These are phyloP conservation scores for Chymomyza costata DNA, from an alignment of 1,140 invertebrate species.

Conservation along the genomic window DNA sequence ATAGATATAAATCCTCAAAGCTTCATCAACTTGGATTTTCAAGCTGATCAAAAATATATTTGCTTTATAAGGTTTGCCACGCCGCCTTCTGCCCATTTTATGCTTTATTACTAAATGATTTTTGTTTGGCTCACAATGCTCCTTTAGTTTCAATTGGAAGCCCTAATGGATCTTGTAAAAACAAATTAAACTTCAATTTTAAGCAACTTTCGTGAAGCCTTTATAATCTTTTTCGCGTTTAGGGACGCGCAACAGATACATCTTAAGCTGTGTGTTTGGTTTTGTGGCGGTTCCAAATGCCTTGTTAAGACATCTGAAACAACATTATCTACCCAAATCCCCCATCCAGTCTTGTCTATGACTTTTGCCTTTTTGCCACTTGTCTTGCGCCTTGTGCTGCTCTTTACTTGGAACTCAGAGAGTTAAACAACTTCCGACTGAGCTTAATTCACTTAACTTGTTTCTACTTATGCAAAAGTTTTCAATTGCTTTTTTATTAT, in stretches of 20 bases:
- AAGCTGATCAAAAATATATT: too few species aligned
- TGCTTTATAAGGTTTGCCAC: too few species aligned
- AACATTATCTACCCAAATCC: not conserved
- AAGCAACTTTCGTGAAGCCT: conserved; percentile 3
- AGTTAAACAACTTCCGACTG: conserved; percentile 38
- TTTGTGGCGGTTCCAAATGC: conserved; percentile 16
- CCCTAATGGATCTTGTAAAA: conserved; percentile 59
- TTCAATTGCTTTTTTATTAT: conserved; percentile 64
- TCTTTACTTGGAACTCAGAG: not conserved
- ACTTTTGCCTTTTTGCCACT: not conserved
- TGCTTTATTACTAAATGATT: conserved; percentile 3
- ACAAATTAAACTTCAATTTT: conserved; percentile 66
- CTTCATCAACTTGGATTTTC: too few species aligned
- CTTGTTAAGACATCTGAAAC: conserved; percentile 4
- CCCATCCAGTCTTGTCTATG: not conserved
- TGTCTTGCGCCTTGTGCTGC: not conserved
- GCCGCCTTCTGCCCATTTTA: too few species aligned
- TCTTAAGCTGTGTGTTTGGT: not conserved
- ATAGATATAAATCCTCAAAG: too few species aligned
- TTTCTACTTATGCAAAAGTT: conserved; percentile 67
- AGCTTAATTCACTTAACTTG: conserved; percentile 61
- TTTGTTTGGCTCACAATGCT: conserved; percentile 6
- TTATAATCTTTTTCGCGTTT: not conserved
- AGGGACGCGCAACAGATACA: not conserved
- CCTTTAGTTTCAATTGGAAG: conserved; percentile 19